phyloP scores from a whole-genome alignment of 1,140 invertebrate species.

The Plectus sambesii region DNA sequence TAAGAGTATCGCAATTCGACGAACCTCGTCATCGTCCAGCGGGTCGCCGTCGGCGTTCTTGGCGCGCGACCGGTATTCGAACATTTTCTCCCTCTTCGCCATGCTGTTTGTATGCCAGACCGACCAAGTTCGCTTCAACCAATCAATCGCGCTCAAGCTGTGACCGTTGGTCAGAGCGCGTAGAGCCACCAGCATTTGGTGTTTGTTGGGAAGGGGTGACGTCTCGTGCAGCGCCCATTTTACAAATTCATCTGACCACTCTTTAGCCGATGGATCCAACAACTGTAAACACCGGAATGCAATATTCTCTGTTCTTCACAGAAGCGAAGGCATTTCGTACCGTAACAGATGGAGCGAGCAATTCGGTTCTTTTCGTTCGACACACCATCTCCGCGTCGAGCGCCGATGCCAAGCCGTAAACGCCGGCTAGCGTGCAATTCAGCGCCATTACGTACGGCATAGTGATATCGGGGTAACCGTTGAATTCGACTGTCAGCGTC shows the following conservation, averaged over 20 bases:
- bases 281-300: constrained; percentile 7
- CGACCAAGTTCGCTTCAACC: constrained; percentile 23
- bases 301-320: too few species aligned
- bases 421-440: too few species aligned
- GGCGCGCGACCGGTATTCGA: constrained; percentile 65
- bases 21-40: constrained; percentile 64
- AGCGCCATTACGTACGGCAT: constrained; percentile 14
- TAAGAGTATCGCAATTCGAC: too few species aligned
- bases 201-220: constrained; percentile 15
- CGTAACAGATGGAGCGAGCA: too few species aligned
- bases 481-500: constrained; percentile 13
- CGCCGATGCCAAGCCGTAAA: too few species aligned
- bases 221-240: constrained; percentile 1
- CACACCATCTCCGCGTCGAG: too few species aligned
- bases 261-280: constrained; percentile 10
- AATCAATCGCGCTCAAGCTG: constrained; percentile 15
- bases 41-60: constrained; percentile 44
- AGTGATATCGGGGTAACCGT: constrained; percentile 20
- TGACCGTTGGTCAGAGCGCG: constrained; percentile 3
- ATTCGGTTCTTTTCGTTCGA: too few species aligned
- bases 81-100: constrained; percentile 62
- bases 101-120: constrained; percentile 53
- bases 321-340: too few species aligned
- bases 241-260: too few species aligned
- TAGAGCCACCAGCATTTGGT: constrained; percentile 14